Evolutionary conservation across 2,113 vertebrate species (phyloP).

Genomic region (Cinclus cinclus): DNA sequence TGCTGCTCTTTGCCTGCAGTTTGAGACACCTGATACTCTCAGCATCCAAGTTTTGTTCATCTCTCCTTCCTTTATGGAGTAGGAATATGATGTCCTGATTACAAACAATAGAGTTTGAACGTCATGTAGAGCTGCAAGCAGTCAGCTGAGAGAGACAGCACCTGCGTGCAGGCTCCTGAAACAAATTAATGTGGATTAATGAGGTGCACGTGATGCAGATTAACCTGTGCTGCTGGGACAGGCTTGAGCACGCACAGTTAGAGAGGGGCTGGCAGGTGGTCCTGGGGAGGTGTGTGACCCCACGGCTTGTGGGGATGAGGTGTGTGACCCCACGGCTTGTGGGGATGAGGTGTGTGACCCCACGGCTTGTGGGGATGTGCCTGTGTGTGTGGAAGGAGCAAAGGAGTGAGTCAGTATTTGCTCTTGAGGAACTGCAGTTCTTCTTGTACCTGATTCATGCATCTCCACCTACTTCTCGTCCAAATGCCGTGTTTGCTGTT

Average conservation of each 20-base stretch:
- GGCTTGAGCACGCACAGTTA: neutral
- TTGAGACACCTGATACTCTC: neutral
- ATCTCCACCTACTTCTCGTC: neutral
- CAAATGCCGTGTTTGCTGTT: neutral
- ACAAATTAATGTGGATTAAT: neutral
- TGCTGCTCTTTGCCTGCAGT: neutral
- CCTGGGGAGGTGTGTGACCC: neutral
- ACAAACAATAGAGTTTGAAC: neutral
- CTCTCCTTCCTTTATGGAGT: neutral
- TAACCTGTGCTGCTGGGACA: neutral
- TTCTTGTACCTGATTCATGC: neutral
- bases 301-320: neutral
- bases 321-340: neutral
- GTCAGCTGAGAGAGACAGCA: neutral
- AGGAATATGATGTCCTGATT: neutral
- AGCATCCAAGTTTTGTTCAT: neutral
- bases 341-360: neutral
- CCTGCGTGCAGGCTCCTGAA: neutral
- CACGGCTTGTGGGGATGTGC: neutral
- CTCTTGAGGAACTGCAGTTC: neutral
- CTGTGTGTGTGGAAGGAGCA: neutral
- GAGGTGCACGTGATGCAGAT: neutral
- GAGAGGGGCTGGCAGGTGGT: neutral
- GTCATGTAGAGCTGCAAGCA: accelerated
- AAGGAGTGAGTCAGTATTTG: neutral